Percentiles rank a stretch among this genome's conserved stretches.
These are phyloP conservation scores for Catagonus wagneri DNA, from an alignment of 2,113 vertebrate species.

Conservation along the genomic window DNA sequence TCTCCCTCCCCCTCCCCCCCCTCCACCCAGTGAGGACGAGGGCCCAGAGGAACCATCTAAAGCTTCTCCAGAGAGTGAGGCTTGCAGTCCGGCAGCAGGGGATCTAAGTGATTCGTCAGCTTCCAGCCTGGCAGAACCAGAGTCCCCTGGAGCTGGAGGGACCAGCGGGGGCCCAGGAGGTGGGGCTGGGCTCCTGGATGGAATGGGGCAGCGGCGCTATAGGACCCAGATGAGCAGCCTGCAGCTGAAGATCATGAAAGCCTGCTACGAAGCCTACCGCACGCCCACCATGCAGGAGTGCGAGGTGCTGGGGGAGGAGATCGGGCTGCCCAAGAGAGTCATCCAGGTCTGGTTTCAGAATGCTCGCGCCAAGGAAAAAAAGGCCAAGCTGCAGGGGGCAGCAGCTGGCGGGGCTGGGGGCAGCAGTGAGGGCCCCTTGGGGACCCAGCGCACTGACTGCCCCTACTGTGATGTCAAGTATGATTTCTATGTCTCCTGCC, in stretches of 20 bases:
- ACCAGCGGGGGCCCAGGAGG: conserved; percentile 67
- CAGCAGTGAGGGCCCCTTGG: conserved; percentile 82
- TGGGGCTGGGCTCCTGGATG: conserved; percentile 84
- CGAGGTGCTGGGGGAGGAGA: conserved; percentile 92
- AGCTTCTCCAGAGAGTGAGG: conserved; percentile 79
- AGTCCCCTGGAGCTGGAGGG: conserved; percentile 80
- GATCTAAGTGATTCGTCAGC: conserved; percentile 85
- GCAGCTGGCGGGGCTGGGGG: conserved; percentile 79
- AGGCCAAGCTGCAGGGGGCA: conserved; percentile 92
- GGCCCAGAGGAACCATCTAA: conserved; percentile 68
- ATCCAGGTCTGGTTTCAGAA: conserved; percentile 98
- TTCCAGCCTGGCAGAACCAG: conserved; percentile 85
- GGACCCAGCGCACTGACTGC: conserved; percentile 89
- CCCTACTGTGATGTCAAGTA: conserved; percentile 92
- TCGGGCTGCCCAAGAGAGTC: conserved; percentile 93
- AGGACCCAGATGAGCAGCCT: conserved; percentile 94
- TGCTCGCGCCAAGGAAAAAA: conserved; percentile 95
- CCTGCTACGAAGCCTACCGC: conserved; percentile 94
- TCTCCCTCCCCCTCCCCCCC: conserved; percentile 65
- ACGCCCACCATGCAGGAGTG: conserved; percentile 96
- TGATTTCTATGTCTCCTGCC: conserved; percentile 93
- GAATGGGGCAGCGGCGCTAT: conserved; percentile 89
- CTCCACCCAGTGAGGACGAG: conserved; percentile 79
- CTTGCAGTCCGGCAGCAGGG: conserved; percentile 82
- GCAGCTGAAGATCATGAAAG: conserved; percentile 94